Conservation (phyloP, 2,888 invertebrate species). For the Ferdinandea cuprea region DNA sequence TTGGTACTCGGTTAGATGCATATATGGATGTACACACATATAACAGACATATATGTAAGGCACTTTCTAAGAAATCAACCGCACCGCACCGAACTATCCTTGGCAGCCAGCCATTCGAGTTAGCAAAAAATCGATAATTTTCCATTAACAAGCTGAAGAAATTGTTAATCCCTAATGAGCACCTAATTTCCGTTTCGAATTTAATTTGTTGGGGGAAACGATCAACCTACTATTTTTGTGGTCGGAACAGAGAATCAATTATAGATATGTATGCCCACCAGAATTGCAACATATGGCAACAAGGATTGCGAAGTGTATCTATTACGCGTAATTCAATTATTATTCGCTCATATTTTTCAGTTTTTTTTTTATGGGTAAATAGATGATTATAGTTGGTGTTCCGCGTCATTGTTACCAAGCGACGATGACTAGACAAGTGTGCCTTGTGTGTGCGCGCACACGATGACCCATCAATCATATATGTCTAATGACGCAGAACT, state of each 20-base stretch:
- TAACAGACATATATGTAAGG: constrained; percentile 15
- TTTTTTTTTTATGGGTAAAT: background rate
- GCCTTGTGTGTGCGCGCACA: constrained; percentile 2
- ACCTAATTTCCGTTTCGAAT: constrained; percentile 70
- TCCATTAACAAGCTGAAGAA: constrained; percentile 64
- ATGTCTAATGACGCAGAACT: constrained; percentile 37
- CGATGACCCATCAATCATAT: constrained; percentile 56
- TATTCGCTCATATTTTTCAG: background rate
- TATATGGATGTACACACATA: too few species aligned
- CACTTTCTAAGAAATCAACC: background rate
- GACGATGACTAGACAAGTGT: constrained; percentile 9
- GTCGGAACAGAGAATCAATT: constrained; percentile 18
- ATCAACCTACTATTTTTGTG: constrained; percentile 13
- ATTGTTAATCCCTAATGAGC: constrained; percentile 72
- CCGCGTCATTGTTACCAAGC: constrained; percentile 28
- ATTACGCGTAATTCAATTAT: background rate
- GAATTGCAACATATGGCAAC: background rate
- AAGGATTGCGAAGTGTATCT: background rate
- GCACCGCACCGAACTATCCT: constrained; percentile 24
- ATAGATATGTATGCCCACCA: constrained; percentile 7
- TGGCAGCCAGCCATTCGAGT: constrained; percentile 53
- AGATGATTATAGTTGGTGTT: background rate
- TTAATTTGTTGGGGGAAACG: constrained; percentile 33
- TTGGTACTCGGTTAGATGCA: background rate
- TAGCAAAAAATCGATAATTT: constrained; percentile 68